Conservation (phyloP, 2,888 invertebrate species). For the Strigamia transsilvanica region DNA sequence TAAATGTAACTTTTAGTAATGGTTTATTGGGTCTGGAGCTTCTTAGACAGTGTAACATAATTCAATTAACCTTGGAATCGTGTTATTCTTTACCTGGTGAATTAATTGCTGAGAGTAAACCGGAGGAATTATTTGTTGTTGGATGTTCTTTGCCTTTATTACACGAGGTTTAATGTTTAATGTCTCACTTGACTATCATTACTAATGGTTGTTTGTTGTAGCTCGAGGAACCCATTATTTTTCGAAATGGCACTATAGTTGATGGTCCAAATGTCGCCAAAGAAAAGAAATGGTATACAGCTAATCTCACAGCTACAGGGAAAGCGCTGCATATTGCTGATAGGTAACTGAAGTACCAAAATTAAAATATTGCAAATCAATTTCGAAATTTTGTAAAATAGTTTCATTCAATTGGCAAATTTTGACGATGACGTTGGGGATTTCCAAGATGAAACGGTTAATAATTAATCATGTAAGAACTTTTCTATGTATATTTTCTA, state of each 20-base stretch:
- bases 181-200: neutral
- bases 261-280: neutral
- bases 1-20: neutral
- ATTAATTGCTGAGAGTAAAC: neutral
- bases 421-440: neutral
- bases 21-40: neutral
- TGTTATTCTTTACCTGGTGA: neutral
- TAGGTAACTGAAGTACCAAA: neutral
- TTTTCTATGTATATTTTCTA: neutral
- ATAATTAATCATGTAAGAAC: too few relatives aligned
- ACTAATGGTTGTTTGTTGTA: neutral
- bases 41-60: neutral
- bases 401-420: neutral
- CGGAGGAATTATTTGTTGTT: neutral
- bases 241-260: constrained; percentile 22
- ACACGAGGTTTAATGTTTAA: neutral
- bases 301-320: neutral
- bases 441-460: neutral
- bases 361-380: neutral
- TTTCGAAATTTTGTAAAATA: neutral
- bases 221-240: neutral
- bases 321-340: constrained; percentile 3
- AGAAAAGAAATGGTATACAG: constrained; percentile 3
- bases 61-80: neutral
- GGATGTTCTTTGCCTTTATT: neutral